These are phyloP conservation scores for Agrochola lota DNA, from an alignment of 2,888 invertebrate species.

Conservation along the genomic window DNA sequence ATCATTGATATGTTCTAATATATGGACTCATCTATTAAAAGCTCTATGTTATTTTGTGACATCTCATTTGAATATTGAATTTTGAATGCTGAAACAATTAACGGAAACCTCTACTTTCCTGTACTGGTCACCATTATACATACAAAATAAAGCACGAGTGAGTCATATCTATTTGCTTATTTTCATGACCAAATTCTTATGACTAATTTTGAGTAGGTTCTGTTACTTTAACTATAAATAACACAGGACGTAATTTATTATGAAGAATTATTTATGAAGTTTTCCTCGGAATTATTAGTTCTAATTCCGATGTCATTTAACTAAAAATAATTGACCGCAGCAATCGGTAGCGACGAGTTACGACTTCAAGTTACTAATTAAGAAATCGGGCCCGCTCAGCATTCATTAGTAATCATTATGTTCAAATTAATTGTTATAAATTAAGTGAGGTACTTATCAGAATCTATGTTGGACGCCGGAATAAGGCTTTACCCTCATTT, in stretches of 20 bases:
- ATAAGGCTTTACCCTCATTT: slow-evolving; percentile 9
- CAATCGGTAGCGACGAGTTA: slow-evolving; percentile 46
- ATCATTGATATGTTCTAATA: slow-evolving; percentile 51
- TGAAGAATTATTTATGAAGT: not conserved
- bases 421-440: slow-evolving; percentile 47
- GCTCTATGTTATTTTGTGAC: slow-evolving; percentile 60
- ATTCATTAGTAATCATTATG: slow-evolving; percentile 50
- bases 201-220: slow-evolving; percentile 7
- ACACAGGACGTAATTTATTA: not conserved
- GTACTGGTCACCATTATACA: slow-evolving; percentile 40
- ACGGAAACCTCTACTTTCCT: slow-evolving; percentile 60
- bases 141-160: slow-evolving; percentile 35
- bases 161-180: slow-evolving; percentile 39
- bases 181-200: slow-evolving; percentile 25
- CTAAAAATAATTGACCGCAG: slow-evolving; percentile 33
- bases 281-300: slow-evolving; percentile 23
- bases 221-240: slow-evolving; percentile 9
- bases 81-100: slow-evolving; percentile 60
- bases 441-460: slow-evolving; percentile 17
- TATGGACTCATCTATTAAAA: slow-evolving; percentile 64
- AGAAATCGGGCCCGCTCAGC: slow-evolving; percentile 39
- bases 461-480: slow-evolving; percentile 19
- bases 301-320: slow-evolving; percentile 29
- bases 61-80: slow-evolving; percentile 63
- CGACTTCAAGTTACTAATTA: slow-evolving; percentile 39